phyloP scores from a whole-genome alignment of 2,113 vertebrate genomes.

The Oryzias celebensis region DNA sequence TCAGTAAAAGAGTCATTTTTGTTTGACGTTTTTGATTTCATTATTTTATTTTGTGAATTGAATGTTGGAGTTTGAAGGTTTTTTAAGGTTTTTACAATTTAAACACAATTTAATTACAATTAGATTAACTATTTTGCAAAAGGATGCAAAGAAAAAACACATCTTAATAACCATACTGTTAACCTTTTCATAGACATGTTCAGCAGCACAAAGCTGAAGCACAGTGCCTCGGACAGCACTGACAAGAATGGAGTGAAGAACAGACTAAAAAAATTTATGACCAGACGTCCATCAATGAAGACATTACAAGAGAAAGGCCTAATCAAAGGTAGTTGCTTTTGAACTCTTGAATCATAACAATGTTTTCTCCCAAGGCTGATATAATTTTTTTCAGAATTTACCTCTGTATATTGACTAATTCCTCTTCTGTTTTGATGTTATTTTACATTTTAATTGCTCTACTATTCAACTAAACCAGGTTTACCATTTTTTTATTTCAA shows the following conservation, averaged over 20 bases:
- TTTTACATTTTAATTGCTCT: too few relatives aligned
- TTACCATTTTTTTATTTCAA: too few relatives aligned
- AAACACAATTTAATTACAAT: too few relatives aligned
- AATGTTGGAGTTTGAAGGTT: too few relatives aligned
- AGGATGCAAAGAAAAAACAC: neutral
- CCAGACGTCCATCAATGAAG: conserved; percentile 60
- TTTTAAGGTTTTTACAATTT: too few relatives aligned
- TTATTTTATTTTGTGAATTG: too few relatives aligned
- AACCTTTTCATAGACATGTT: conserved; percentile 49
- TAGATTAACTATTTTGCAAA: too few relatives aligned
- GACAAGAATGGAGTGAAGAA: conserved; percentile 62
- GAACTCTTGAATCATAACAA: neutral
- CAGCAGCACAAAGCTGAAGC: conserved; percentile 51
- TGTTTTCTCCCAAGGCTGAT: neutral
- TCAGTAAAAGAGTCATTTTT: too few relatives aligned
- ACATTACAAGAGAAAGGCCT: conserved; percentile 63
- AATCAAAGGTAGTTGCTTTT: conserved; percentile 46
- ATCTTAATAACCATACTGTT: neutral
- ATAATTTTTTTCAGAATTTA: neutral
- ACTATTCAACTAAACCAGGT: too few relatives aligned
- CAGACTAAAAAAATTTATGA: conserved; percentile 62
- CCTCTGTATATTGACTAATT: too few relatives aligned
- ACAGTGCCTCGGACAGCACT: conserved; percentile 37
- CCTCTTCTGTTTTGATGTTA: too few relatives aligned
- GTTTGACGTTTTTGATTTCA: too few relatives aligned